phyloP scores from a whole-genome alignment of 2,888 invertebrate species.

The Cheilosia variabilis region DNA sequence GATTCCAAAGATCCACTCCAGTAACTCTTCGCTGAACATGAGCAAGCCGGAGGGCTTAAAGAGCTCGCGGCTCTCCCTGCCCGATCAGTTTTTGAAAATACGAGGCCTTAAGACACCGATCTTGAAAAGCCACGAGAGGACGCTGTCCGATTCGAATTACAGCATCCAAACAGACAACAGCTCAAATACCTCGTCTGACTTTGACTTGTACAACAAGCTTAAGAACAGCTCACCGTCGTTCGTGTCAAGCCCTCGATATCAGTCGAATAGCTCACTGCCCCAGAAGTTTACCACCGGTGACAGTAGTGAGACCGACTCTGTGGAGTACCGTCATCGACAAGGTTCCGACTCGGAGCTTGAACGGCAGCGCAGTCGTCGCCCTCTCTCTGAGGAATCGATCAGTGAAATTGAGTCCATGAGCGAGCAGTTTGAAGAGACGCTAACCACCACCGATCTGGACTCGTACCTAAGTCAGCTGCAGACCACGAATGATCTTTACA shows the following conservation, averaged over 20 bases:
- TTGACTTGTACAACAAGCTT: conserved; percentile 82
- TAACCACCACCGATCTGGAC: conserved; percentile 87
- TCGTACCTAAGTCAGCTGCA: conserved; percentile 87
- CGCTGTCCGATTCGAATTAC: conserved; percentile 83
- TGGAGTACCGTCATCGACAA: conserved; percentile 85
- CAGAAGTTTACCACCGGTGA: conserved; percentile 78
- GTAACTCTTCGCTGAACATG: conserved; percentile 82
- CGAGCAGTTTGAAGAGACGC: conserved; percentile 85
- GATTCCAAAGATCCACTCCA: conserved; percentile 82
- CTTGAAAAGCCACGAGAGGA: conserved; percentile 81
- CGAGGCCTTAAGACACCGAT: conserved; percentile 77
- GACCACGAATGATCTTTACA: conserved; percentile 85
- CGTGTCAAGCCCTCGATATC: conserved; percentile 79
- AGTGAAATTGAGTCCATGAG: conserved; percentile 87
- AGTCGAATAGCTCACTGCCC: conserved; percentile 81
- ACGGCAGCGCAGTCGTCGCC: conserved; percentile 88
- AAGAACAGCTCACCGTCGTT: conserved; percentile 81
- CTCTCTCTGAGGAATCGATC: conserved; percentile 89
- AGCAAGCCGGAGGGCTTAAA: conserved; percentile 80
- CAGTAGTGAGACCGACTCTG: conserved; percentile 83
- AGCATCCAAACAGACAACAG: conserved; percentile 83
- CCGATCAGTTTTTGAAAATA: conserved; percentile 82
- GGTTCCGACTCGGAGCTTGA: conserved; percentile 85
- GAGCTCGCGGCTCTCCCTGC: conserved; percentile 82
- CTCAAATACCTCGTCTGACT: conserved; percentile 83